Evolutionary conservation across 2,888 invertebrate genomes (phyloP).

Genomic region (Nowickia ferox): DNA sequence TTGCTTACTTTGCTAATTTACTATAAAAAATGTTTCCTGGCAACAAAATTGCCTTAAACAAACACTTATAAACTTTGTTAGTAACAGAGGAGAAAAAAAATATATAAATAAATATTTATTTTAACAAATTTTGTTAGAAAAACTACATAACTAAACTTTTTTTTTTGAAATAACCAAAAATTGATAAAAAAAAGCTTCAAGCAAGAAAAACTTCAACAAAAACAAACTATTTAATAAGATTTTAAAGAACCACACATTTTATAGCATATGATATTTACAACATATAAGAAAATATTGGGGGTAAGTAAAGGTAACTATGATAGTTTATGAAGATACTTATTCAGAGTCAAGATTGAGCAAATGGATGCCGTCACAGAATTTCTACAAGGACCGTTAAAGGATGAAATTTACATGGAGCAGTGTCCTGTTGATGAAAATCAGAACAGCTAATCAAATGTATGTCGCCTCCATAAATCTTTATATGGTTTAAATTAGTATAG

Average conservation of each 20-base stretch:
- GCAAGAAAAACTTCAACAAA: not conserved
- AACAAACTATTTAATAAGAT: conserved; percentile 48
- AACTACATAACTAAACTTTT: not conserved
- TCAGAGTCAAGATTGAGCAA: conserved; percentile 19
- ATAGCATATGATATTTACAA: not conserved
- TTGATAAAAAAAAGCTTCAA: not conserved
- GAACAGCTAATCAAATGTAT: no score
- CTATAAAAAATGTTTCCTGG: not conserved
- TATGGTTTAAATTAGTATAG: no score
- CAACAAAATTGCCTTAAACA: conserved; percentile 24
- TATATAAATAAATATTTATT: conserved; percentile 41
- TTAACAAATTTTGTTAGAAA: conserved; percentile 33
- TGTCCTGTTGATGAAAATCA: conserved; percentile 47
- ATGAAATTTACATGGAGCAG: conserved; percentile 68
- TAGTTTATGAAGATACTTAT: not conserved
- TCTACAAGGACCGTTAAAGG: conserved; percentile 63
- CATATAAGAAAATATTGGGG: conserved; percentile 11
- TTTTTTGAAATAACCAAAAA: not conserved
- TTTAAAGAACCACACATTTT: conserved; percentile 33
- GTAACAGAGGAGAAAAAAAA: conserved; percentile 12
- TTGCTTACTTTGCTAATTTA: not conserved
- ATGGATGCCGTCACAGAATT: conserved; percentile 71
- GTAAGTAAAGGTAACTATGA: not conserved
- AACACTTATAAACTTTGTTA: conserved; percentile 34
- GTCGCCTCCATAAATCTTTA: no score